Percentiles rank a stretch among this genome's conserved stretches.
Evolutionary conservation across 2,797 vertebrate genomes (phyloP).

Genomic region (Spea hammondii): DNA sequence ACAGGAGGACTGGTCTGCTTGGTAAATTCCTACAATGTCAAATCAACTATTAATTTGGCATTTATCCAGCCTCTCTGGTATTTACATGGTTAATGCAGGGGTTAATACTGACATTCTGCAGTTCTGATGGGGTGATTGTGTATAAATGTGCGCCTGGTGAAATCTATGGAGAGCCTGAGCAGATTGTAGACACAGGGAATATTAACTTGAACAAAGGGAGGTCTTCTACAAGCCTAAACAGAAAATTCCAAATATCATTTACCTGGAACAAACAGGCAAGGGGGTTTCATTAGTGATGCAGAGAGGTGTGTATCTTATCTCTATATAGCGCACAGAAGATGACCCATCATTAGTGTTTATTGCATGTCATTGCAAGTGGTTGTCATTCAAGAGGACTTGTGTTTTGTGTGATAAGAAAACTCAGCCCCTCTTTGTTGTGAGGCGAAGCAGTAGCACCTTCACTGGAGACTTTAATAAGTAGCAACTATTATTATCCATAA

Average conservation of each 20-base stretch:
- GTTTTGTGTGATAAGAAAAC: slow-evolving; percentile 12
- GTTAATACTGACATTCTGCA: not conserved
- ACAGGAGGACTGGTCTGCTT: not conserved
- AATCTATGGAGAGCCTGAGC: not conserved
- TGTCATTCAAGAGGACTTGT: slow-evolving; percentile 13
- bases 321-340: not conserved
- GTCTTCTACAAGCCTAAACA: not conserved
- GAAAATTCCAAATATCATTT: not conserved
- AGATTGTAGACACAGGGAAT: slow-evolving; percentile 1
- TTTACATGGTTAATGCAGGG: not conserved
- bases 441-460: no score
- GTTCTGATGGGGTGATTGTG: no score
- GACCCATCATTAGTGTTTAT: not conserved
- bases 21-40: no score
- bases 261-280: slow-evolving; percentile 11
- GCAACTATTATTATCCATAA: no score
- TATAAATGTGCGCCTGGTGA: no score
- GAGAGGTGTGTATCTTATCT: not conserved
- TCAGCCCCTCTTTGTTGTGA: not conserved
- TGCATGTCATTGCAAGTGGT: not conserved
- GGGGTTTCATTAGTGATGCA: slow-evolving; percentile 6
- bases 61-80: not conserved
- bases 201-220: slow-evolving; percentile 38
- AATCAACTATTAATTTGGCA: no score
- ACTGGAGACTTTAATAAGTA: no score